phyloP scores from a whole-genome alignment of 2,888 invertebrate species.

The Lithophane ornitopus region DNA sequence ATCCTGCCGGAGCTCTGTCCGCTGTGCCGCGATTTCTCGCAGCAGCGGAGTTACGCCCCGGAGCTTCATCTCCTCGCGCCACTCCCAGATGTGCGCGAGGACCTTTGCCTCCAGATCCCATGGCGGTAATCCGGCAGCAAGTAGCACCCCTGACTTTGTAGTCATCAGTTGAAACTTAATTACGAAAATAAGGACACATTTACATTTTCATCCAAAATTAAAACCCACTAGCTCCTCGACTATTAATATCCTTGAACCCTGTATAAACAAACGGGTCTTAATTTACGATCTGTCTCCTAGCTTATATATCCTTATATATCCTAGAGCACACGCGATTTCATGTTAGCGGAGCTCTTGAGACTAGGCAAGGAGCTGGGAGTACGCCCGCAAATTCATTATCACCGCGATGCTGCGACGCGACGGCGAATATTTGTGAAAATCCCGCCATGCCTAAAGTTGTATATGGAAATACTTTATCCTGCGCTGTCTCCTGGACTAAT shows the following conservation, averaged over 20 bases:
- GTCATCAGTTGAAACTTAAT: constrained; percentile 6
- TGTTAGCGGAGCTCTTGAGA: constrained; percentile 58
- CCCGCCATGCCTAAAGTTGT: constrained; percentile 26
- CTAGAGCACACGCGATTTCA: constrained; percentile 57
- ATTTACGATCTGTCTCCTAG: constrained; percentile 64
- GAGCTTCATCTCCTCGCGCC: no score
- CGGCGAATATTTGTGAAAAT: constrained; percentile 57
- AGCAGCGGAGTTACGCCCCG: no score
- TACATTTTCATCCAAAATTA: constrained; percentile 26
- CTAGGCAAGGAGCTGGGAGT: constrained; percentile 51
- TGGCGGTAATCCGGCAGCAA: no score
- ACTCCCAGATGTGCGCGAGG: no score
- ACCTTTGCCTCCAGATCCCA: no score
- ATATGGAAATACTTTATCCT: constrained; percentile 56
- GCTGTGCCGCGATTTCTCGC: no score
- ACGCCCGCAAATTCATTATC: constrained; percentile 63
- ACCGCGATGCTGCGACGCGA: constrained; percentile 14
- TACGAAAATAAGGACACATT: constrained; percentile 23
- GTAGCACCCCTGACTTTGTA: neutral
- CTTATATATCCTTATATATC: constrained; percentile 65
- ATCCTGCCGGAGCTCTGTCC: no score
- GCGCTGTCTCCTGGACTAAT: constrained; percentile 45
- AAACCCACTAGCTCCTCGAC: constrained; percentile 31
- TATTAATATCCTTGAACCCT: constrained; percentile 48
- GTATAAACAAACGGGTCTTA: constrained; percentile 56